Base-by-base conservation (phyloP, 2,113 vertebrate genomes). In the Cairina moschata region DNA sequence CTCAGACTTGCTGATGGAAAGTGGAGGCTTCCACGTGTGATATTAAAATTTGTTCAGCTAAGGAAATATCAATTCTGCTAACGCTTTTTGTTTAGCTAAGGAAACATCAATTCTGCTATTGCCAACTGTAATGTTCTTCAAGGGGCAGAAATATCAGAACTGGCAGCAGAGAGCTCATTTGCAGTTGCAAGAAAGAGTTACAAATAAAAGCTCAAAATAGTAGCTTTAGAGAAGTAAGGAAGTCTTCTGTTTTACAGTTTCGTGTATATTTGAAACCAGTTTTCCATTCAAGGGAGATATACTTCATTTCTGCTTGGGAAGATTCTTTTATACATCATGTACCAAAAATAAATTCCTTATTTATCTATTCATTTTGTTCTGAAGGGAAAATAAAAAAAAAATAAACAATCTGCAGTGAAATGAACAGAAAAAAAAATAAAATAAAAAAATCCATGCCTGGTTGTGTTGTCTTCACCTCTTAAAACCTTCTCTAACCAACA, bases 361-460 rank as follows among this genome's bases (percentile, higher is more conserved):
- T 94, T 93, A 55, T 44, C 69, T 84, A 52, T 85, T 86, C 79
- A 90, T 90, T 92, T 91, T 83, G 21, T 90, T 90, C 38, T 82
- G 60, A 46, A 72, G 48, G 32, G 74, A 67, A 90, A 38, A 92
- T n/a, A 67, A 90, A 36, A 92, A 20, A 14, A 91, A 62, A 75
- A 6, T 50, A 76, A 83, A 85, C 23, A 56, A 62, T 73, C 44
- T 69, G 26, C n/a, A 42, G 21, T 26, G 52, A 17, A 93, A 83
- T 44, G 25, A 94, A 74, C 3, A 62, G 46, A 13, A 32, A 11
- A 13, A 48, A 36, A 28, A 9, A 71, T 3, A 44, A 44, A 44
- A 11, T 17, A 9, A 13, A 48, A 36, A 28, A 9, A 71, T 4
- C 58, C 44, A 7, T 67, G 48, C 29, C 58, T 40, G 32, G 56